Evolutionary conservation across 1,140 invertebrate species (phyloP), one percentile per base, ranked within the genome.

Genomic region (Procambarus virginalis): DNA sequence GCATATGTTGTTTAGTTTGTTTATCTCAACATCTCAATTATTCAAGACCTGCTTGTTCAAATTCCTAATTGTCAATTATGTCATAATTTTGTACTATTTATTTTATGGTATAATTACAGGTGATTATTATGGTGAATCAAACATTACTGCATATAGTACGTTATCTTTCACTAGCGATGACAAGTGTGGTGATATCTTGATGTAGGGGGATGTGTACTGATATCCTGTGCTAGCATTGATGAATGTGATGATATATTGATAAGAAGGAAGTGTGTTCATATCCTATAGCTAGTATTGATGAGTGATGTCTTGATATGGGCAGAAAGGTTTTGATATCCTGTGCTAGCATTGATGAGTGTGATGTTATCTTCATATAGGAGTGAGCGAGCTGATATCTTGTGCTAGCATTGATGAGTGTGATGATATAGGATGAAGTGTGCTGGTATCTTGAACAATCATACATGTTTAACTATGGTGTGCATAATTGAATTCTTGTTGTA

Each of bases 401-500:
- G 34, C 34, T 34, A 34, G 34, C 34, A 34, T 34, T 34, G 34
- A 34, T 34, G 34, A 34, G 34, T 34, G 34, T 1, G 34, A 34
- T 34, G 34, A 34, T 34, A 34, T 34, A 34, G 34, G 34, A 34
- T 1, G 34, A 34, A 34, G 34, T 34, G 34, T 34, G 34, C 34
- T 34, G 34, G 34, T 34, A 34, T 34, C 34, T 34, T 34, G 10
- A 34, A 34, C 68, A 73, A 34, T 8, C 64, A 68, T 68, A 17
- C 17, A 34, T 14, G 68, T n/a, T 34, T 73, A 34, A 34, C 22
- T 22, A 73, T 73, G 22, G 22, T 73, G 68, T 73, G n/a, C 68
- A 73, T 73, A 73, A 73, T 73, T 22, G 68, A 73, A 73, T 34
- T 73, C n/a, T 73, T 22, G n/a, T 73, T 73, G 22, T 73, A 73